phyloP scores from a whole-genome alignment of 64 coral and sea anemone genomes.

The Catalaphyllia jardinei region DNA sequence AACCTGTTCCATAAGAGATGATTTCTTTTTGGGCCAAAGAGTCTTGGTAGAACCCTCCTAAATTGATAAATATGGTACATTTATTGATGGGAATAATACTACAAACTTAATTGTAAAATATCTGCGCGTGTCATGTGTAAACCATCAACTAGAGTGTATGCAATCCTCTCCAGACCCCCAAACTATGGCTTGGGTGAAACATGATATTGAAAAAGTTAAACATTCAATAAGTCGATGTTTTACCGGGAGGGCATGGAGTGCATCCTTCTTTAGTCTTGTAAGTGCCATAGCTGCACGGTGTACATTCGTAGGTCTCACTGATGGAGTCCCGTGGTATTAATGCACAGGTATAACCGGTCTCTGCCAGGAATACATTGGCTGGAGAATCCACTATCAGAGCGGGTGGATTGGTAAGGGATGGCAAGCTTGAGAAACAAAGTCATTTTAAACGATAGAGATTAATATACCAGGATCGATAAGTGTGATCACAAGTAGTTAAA shows the following conservation, averaged over 20 bases:
- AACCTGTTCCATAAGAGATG: slow-evolving; percentile 1
- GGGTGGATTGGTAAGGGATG: background rate
- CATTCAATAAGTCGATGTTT: background rate
- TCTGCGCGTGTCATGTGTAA: no score
- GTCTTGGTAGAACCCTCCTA: slow-evolving; percentile 63
- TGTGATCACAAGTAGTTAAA: no score
- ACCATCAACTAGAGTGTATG: no score
- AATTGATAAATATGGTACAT: background rate
- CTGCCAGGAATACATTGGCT: background rate
- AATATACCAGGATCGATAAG: background rate
- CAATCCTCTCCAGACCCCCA: no score
- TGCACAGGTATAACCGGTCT: background rate
- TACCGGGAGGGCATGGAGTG: slow-evolving; percentile 2
- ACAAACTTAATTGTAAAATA: background rate
- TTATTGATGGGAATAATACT: no score
- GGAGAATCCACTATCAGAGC: background rate
- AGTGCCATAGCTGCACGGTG: slow-evolving; percentile 9
- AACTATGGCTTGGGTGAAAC: no score
- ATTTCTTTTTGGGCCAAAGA: slow-evolving; percentile 13
- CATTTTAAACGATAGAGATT: background rate
- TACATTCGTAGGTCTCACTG: background rate
- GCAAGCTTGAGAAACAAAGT: background rate
- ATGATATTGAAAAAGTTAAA: no score
- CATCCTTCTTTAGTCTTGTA: slow-evolving; percentile 1
- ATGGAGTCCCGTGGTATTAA: background rate